phyloP scores from a whole-genome alignment of 2,797 vertebrate species.

The Podarcis lilfordi region DNA sequence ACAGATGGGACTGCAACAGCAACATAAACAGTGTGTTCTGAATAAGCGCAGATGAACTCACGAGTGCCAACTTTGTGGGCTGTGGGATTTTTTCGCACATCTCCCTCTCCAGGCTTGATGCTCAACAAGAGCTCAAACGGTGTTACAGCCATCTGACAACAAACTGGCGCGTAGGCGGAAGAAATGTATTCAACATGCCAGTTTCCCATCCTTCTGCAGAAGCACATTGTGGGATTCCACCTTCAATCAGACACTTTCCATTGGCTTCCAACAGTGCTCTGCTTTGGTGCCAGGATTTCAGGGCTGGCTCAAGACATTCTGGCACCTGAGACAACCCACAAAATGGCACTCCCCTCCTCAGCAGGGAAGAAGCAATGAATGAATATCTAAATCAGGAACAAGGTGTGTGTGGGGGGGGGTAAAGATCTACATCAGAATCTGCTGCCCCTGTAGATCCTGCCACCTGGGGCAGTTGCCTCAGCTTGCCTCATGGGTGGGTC shows the following conservation, averaged over 20 bases:
- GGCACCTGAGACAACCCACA: too few relatives aligned
- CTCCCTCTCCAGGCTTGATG: background rate
- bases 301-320: too few relatives aligned
- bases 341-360: too few relatives aligned
- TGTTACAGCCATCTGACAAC: background rate
- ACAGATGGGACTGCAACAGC: background rate
- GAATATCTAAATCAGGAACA: too few relatives aligned
- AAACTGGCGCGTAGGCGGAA: background rate
- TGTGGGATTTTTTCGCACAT: background rate
- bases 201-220: background rate
- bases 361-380: too few relatives aligned
- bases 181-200: background rate
- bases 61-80: background rate
- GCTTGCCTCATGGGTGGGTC: too few relatives aligned
- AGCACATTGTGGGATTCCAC: background rate
- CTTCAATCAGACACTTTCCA: constrained; percentile 19
- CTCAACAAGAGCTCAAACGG: background rate
- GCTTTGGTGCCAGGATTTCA: constrained; percentile 25
- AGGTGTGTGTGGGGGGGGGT: too few relatives aligned
- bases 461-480: too few relatives aligned
- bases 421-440: too few relatives aligned
- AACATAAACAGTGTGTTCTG: background rate
- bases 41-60: background rate
- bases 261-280: constrained; percentile 34
- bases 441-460: too few relatives aligned